Base-by-base conservation (phyloP, 2,797 vertebrate species). In the Protosalanx chinensis region DNA sequence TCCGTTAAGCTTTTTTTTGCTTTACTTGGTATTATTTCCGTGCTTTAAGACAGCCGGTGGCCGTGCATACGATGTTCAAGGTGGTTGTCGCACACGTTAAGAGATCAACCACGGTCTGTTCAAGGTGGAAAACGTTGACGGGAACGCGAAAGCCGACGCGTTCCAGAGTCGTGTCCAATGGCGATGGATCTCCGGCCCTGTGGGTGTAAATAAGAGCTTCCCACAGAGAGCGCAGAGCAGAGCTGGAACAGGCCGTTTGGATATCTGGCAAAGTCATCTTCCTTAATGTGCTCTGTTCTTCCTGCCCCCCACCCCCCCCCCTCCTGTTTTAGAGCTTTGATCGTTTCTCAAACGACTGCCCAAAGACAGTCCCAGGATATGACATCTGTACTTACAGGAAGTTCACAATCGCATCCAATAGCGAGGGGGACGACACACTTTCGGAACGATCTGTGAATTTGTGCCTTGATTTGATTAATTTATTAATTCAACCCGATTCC, bases 171-270 rank as follows among this genome's bases (percentile, higher is more conserved):
- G 67, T 71, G 70, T 72, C 76, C 8, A 64, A 64, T 65, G 56
- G 71, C 72, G 76, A 58, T 65, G 46, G 30, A 57, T 32, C 41
- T 27, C 60, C 61, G 63, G 67, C 41, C 35, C 3, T 72, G 79
- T 75, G 81, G 76, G 76, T 77, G 74, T 81, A 77, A 83, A 81
- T 73, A 72, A 69, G 75, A 70, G 68, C 75, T 76, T 75, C 2
- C 5, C 5, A 1, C 35, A 37, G 35, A 37, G 35, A 37, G 61
- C 49, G 75, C 63, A 76, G 76, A 27, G 6, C 35, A 37, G 35
- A 80, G 69, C 59, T 66, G 56, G 73, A 78, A 35, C 67, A 70
- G 76, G 79, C 72, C 80, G 77, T 66, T 76, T 56, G 23, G n/a
- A 63, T 71, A 71, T 79, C 78, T 80, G 80, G 78, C 12, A 70